phyloP scores from a whole-genome alignment of 2,888 invertebrate genomes.

The Venustoraphidia nigricollis region DNA sequence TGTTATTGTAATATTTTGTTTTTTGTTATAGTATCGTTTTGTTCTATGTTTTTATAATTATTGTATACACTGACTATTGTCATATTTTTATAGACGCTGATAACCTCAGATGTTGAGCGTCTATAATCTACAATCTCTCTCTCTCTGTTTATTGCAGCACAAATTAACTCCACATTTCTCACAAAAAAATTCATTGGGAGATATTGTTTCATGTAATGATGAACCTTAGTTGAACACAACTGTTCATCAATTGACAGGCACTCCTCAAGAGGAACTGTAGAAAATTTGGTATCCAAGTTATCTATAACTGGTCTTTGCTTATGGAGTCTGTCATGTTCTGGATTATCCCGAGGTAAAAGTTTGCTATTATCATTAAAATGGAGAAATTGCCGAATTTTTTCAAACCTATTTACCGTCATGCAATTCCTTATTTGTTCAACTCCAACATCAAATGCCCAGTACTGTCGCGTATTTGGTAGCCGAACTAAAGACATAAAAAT shows the following conservation, averaged over 20 bases:
- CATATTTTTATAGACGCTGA: no score
- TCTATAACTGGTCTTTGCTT: constrained; percentile 10
- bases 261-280: constrained; percentile 7
- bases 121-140: no score
- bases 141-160: constrained; percentile 6
- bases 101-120: no score
- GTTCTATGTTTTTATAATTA: no score
- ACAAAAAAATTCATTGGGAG: constrained; percentile 10
- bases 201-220: constrained; percentile 9
- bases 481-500: constrained; percentile 9
- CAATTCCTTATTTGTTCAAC: constrained; percentile 8
- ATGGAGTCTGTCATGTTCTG: constrained; percentile 7
- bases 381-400: constrained; percentile 9
- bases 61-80: no score
- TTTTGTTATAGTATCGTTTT: no score
- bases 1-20: no score
- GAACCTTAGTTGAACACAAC: constrained; percentile 10
- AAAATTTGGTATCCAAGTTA: constrained; percentile 5
- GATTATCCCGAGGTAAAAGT: not conserved
- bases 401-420: constrained; percentile 11
- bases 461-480: constrained; percentile 6
- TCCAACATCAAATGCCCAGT: constrained; percentile 8
- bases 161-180: constrained; percentile 8
- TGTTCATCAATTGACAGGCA: constrained; percentile 10
- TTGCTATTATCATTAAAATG: constrained; percentile 13